These are phyloP conservation scores for Silurus glanis DNA, from an alignment of 2,113 vertebrate species.

Conservation along the genomic window DNA sequence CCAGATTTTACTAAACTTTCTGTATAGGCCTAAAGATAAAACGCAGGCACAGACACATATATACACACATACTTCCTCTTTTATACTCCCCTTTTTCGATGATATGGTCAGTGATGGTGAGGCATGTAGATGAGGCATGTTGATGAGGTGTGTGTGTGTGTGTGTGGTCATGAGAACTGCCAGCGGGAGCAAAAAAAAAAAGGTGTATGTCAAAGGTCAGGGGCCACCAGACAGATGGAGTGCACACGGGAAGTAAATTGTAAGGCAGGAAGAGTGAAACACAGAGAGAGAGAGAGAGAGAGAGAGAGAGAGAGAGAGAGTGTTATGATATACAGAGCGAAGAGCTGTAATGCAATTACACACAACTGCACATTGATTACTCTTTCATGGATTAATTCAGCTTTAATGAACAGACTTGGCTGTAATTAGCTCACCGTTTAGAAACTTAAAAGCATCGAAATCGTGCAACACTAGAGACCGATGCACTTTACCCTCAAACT, in stretches of 20 bases:
- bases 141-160: slow-evolving; percentile 3
- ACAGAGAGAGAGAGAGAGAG: slow-evolving; percentile 52
- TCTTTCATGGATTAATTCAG: slow-evolving; percentile 20
- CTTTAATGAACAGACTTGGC: slow-evolving; percentile 7
- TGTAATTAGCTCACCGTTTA: slow-evolving; percentile 22
- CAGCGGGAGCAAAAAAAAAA: slow-evolving; percentile 27
- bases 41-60: too few relatives aligned
- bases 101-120: background rate
- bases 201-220: slow-evolving; percentile 63
- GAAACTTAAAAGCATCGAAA: slow-evolving; percentile 2
- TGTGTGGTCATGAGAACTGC: slow-evolving; percentile 5
- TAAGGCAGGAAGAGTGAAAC: slow-evolving; percentile 62
- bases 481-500: background rate
- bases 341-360: background rate
- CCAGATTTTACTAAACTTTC: too few relatives aligned
- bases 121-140: slow-evolving; percentile 48
- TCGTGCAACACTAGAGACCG: background rate
- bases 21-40: too few relatives aligned
- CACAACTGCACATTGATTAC: slow-evolving; percentile 34
- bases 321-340: background rate
- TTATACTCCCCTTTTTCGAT: background rate
- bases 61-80: slow-evolving; percentile 27
- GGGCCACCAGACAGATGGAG: slow-evolving; percentile 82
- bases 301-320: slow-evolving; percentile 46
- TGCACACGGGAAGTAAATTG: slow-evolving; percentile 73